These are phyloP conservation scores for Schizaphis graminum DNA, from an alignment of 2,888 invertebrate genomes.

Conservation along the genomic window DNA sequence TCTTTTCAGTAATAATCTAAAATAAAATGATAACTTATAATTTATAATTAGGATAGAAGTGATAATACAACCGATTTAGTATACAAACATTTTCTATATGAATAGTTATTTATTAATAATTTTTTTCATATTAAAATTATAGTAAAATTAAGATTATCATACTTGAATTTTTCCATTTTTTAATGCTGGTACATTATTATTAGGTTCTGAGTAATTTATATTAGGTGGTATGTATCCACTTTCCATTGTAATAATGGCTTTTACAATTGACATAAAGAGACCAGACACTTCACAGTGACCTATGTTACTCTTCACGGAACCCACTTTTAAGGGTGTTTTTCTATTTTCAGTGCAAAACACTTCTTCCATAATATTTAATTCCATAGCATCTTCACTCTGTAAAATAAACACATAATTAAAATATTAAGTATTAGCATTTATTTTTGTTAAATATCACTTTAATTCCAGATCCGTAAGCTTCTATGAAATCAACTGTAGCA, in stretches of 20 bases:
- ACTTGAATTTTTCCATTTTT: slow-evolving; percentile 68
- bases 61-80: neutral
- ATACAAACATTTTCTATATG: neutral
- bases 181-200: slow-evolving; percentile 67
- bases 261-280: slow-evolving; percentile 72
- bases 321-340: slow-evolving; percentile 73
- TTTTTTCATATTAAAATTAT: neutral
- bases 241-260: slow-evolving; percentile 70
- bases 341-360: slow-evolving; percentile 65
- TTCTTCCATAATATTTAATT: slow-evolving; percentile 67
- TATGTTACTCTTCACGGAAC: slow-evolving; percentile 76
- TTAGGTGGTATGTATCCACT: slow-evolving; percentile 69
- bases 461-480: slow-evolving; percentile 75
- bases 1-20: slow-evolving; percentile 59
- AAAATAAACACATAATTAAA: neutral
- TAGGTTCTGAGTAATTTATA: slow-evolving; percentile 68
- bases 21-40: neutral
- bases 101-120: neutral
- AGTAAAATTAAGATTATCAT: neutral
- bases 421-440: no score
- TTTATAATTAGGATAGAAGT: neutral
- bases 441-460: neutral
- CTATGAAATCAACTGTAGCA: slow-evolving; percentile 72
- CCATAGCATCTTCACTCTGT: slow-evolving; percentile 70
- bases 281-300: slow-evolving; percentile 75